Conservation (phyloP, 2,888 invertebrate genomes). For the Chydorus sphaericus region DNA sequence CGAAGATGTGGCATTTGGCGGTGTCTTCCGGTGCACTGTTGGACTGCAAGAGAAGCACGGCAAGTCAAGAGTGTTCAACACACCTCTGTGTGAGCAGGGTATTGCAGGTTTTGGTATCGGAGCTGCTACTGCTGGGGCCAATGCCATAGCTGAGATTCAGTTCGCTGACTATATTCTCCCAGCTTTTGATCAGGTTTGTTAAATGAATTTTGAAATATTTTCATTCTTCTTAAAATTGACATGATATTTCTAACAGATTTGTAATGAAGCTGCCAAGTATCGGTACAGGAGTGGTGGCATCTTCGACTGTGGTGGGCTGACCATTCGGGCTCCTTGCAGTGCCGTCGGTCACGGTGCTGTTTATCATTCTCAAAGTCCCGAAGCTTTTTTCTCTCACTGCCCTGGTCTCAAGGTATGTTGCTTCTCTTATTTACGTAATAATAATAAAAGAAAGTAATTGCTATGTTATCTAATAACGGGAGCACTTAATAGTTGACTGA, state of each 20-base stretch:
- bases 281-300: constrained; percentile 83
- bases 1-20: constrained; percentile 96
- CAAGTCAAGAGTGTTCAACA: constrained; percentile 86
- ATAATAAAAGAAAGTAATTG: too few species aligned
- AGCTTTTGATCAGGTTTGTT: constrained; percentile 89
- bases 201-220: neutral
- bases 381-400: constrained; percentile 91
- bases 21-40: constrained; percentile 90
- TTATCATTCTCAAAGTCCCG: constrained; percentile 97
- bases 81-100: constrained; percentile 88
- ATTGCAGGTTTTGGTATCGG: constrained; percentile 97
- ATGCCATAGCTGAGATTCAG: constrained; percentile 96
- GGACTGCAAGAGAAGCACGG: constrained; percentile 89
- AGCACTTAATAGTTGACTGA: too few species aligned
- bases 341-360: constrained; percentile 96
- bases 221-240: constrained; percentile 43
- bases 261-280: constrained; percentile 76
- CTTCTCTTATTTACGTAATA: too few species aligned
- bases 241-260: constrained; percentile 33
- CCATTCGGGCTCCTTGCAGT: constrained; percentile 83
- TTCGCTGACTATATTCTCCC: constrained; percentile 99
- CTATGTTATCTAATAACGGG: neutral
- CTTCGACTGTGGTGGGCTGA: constrained; percentile 79
- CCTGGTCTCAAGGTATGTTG: constrained; percentile 58
- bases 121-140: constrained; percentile 73